Evolutionary conservation across 2,113 vertebrate species (phyloP).

Genomic region (Phocoena phocoena): DNA sequence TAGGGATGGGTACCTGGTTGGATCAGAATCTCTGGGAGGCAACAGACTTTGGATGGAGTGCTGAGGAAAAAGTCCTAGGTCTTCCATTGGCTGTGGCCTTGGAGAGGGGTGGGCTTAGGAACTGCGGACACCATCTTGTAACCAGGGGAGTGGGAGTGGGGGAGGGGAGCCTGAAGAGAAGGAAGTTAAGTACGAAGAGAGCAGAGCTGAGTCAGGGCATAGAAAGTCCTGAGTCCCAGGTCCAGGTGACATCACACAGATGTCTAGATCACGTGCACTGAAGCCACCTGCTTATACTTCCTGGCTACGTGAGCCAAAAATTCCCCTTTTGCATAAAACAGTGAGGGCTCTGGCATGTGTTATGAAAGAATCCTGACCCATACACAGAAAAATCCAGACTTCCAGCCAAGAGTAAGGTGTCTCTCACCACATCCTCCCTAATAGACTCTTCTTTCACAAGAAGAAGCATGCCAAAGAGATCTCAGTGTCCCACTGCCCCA

Average conservation of each 20-base stretch:
- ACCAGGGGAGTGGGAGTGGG: accelerated
- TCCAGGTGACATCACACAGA: not conserved
- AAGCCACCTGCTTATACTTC: not conserved
- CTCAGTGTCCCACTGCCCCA: not conserved
- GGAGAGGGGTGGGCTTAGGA: not conserved
- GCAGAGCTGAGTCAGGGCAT: not conserved
- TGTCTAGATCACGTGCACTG: not conserved
- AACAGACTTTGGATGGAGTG: not conserved
- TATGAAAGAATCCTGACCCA: not conserved
- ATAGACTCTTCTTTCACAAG: not conserved
- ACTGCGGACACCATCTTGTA: not conserved
- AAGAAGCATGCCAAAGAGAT: not conserved
- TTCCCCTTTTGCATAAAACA: not conserved
- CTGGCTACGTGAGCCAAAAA: not conserved
- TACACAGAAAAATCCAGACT: not conserved
- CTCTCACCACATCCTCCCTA: not conserved
- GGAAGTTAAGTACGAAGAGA: not conserved
- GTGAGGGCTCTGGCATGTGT: not conserved
- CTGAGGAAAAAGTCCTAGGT: not conserved
- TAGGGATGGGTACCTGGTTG: not conserved
- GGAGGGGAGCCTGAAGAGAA: not conserved
- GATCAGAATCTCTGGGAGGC: not conserved
- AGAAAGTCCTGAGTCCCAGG: not conserved
- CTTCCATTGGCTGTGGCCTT: not conserved
- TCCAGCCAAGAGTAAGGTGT: not conserved